Evolutionary conservation across 1,140 invertebrate species (phyloP), one percentile per base, ranked within the genome.

Genomic region (Euura saliciscinereae): DNA sequence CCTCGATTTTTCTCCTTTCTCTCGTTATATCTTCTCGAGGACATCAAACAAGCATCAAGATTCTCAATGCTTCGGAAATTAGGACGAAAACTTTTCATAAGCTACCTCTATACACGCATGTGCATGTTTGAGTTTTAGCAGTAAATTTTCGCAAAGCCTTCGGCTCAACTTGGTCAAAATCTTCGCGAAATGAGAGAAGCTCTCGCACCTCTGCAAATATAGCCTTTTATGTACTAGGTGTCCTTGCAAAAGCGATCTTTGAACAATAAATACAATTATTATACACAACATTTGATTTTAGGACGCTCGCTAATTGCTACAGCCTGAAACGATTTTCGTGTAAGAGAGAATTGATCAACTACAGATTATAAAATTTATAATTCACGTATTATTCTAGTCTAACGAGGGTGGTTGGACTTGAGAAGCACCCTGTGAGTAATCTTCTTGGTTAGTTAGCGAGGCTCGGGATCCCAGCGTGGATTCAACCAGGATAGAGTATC

Each of bases 361-460:
- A 28, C 28, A 28, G 28, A 28, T 28, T 28, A 28, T 28, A 28
- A 28, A 28, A 28, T 28, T 28, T 28, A 28, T 28, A 28, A 28
- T 28, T 28, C 28, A 28, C 28, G 28, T 28, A 28, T 28, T 28
- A 28, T 28, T 28, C 28, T 28, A 28, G 28, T 28, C 28, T 28
- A 28, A 28, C 28, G 28, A 28, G 28, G 28, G 28, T 28, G 28
- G 28, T 28, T 59, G 3, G 51, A 59, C 51, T 59, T 59, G 3
- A 3, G 51, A 59, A 65, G 75, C 83, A 86, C 85, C 83, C 83
- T 83, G 81, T 84, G 83, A 77, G 79, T 83, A 75, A 82, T 83
- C 80, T 79, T 81, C 80, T 78, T 77, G 82, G 83, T 84, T 86
- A 85, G 85, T 86, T 86, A 86, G 84, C 81, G 80, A 78, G 78